Evolutionary conservation across 2,113 vertebrate genomes (phyloP), one percentile per base, ranked within the genome.

Genomic region (Mormyrus lacerda): DNA sequence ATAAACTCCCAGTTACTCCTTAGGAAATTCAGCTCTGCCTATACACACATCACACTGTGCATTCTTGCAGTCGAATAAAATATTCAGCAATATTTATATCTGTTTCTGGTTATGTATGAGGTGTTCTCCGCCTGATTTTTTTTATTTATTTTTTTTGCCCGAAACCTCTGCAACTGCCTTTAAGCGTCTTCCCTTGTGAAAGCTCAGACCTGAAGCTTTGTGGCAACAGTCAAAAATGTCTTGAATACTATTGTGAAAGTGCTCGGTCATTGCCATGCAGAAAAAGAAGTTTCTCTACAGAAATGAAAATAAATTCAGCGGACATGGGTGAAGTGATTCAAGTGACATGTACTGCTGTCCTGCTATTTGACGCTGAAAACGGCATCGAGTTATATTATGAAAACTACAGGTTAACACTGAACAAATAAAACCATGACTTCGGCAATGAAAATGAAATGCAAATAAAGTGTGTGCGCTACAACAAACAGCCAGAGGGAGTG

Each of bases 11-110:
- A 91, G 90, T 50, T 27, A 89, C 92, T 93, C 90, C 90, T 94
- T 94, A 92, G 90, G 93, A 91, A 87, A 93, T 92, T 61, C 35
- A 93, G 91, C 90, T 89, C 91, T 93, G 91, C 92, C 91, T 92
- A 91, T 91, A 92, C 92, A 94, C 93, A 92, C 93, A 91, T 95
- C 93, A 93, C 94, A 94, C 93, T 95, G 94, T 95, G 93, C 94
- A 94, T 94, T 94, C 61, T 93, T 89, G 92, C 85, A 92, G 91
- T 91, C 91, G 90, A 95, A 95, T 95, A 95, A 96, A 96, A 95
- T 85, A 92, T 92, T 94, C 93, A 91, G 92, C 76, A 89, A 61
- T 96, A 94, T 95, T 92, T 95, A 94, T 87, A 94, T 87, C 88
- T 88, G 53, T 55, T 45, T 42, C 27, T 17, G 85, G 82, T 87